Conservation (phyloP, 2,888 invertebrate species). For the Stenoptilia bipunctidactyla region DNA sequence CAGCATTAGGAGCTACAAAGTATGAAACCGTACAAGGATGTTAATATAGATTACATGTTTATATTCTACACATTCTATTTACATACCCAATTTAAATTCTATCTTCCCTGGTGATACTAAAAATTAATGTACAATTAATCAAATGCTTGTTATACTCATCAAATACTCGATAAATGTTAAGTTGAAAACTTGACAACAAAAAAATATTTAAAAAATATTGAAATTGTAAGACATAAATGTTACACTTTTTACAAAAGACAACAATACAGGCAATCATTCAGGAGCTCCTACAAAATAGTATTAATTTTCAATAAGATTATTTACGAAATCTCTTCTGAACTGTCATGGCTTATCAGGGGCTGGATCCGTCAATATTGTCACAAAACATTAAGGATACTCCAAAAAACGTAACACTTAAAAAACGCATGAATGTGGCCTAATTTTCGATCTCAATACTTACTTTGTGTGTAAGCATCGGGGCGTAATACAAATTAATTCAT, state of each 20-base stretch:
- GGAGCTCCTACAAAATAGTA: constrained; percentile 43
- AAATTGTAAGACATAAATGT: not conserved
- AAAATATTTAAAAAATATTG: constrained; percentile 4
- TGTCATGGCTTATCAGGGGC: constrained; percentile 20
- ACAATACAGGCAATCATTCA: constrained; percentile 60
- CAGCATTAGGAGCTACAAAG: too few relatives aligned
- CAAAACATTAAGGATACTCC: constrained; percentile 40
- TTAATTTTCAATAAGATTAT: constrained; percentile 67
- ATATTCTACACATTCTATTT: too few relatives aligned
- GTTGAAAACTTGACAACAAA: too few relatives aligned
- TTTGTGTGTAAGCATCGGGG: constrained; percentile 63
- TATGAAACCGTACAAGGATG: too few relatives aligned
- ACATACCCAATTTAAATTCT: too few relatives aligned
- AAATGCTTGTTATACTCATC: too few relatives aligned
- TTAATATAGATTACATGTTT: too few relatives aligned
- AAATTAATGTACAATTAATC: too few relatives aligned
- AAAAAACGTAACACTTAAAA: constrained; percentile 17
- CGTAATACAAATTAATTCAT: constrained; percentile 65
- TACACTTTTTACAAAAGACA: constrained; percentile 4
- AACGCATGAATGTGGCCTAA: constrained; percentile 58
- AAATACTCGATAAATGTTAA: too few relatives aligned
- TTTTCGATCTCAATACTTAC: constrained; percentile 63
- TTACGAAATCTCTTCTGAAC: constrained; percentile 44
- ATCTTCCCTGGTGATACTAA: too few relatives aligned
- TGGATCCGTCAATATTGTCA: constrained; percentile 66